Percentiles rank a stretch among this genome's conserved stretches.
Evolutionary conservation across 2,797 vertebrate genomes (phyloP).

Genomic region (Melanotaenia maccullochi): DNA sequence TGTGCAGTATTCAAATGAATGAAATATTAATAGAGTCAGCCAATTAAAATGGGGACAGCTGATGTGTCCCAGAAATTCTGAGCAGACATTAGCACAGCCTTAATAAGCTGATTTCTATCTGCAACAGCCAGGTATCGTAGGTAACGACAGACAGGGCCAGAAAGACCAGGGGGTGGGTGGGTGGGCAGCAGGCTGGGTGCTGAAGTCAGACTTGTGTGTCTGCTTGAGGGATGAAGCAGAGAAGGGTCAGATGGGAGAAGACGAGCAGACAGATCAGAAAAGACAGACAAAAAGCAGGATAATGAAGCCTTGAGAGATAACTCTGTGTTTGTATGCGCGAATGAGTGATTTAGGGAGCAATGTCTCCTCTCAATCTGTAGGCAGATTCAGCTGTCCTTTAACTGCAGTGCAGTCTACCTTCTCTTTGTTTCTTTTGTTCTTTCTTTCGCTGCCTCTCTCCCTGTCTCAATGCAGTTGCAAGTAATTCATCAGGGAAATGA

Average conservation of each 20-base stretch:
- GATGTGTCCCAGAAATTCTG: conserved; percentile 69
- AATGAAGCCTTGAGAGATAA: background rate
- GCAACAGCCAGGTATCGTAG: conserved; percentile 37
- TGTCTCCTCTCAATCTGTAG: conserved; percentile 17
- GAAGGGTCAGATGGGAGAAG: conserved; percentile 9
- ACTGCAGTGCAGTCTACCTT: conserved; percentile 51
- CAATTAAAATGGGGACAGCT: conserved; percentile 73
- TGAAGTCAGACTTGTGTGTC: conserved; percentile 24
- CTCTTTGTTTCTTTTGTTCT: conserved; percentile 13
- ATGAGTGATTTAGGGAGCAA: conserved; percentile 4
- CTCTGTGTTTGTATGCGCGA: conserved; percentile 2
- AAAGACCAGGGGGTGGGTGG: conserved; percentile 7
- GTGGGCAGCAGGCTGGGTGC: conserved; percentile 6
- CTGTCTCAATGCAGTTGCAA: conserved; percentile 63
- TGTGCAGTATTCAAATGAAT: conserved; percentile 74
- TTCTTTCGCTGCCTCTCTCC: conserved; percentile 20
- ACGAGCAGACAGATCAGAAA: background rate
- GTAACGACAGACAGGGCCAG: conserved; percentile 29
- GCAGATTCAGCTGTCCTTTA: conserved; percentile 37
- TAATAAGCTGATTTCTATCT: conserved; percentile 75
- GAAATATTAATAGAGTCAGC: conserved; percentile 79
- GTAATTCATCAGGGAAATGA: conserved; percentile 73
- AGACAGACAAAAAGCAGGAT: conserved; percentile 1
- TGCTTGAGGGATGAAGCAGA: background rate
- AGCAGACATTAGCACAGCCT: conserved; percentile 63